Conservation (phyloP, 2,888 invertebrate species). For the Coelopa pilipes region DNA sequence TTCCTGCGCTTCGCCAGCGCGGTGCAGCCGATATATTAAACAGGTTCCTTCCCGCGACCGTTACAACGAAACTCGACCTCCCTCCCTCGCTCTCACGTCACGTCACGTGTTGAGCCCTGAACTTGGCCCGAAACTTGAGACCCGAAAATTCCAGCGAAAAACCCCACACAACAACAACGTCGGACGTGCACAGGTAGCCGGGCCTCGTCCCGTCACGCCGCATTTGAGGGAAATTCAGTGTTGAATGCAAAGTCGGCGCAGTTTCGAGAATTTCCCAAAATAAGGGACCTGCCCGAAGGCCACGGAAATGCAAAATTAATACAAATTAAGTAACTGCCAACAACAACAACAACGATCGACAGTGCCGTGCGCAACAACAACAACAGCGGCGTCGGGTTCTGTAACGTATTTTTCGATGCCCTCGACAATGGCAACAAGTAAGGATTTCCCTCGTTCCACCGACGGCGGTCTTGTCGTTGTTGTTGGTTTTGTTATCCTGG, state of each 20-base stretch:
- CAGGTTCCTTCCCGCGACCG: not conserved
- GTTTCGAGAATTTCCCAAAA: constrained; percentile 38
- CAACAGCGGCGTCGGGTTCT: not conserved
- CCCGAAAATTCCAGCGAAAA: constrained; percentile 51
- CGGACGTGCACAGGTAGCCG: constrained; percentile 27
- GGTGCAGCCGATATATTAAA: not conserved
- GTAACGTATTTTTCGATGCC: constrained; percentile 6
- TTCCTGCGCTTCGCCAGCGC: not conserved
- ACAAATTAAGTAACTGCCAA: constrained; percentile 55
- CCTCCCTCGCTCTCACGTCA: too few species aligned
- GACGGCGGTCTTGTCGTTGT: too few species aligned
- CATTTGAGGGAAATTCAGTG: constrained; percentile 38
- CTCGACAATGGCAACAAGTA: constrained; percentile 20
- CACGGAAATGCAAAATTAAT: constrained; percentile 57
- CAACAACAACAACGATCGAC: not conserved
- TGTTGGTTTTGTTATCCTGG: constrained; percentile 39
- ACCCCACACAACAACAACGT: constrained; percentile 20
- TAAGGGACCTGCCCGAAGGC: constrained; percentile 44
- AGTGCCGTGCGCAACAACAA: constrained; percentile 3
- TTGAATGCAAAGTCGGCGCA: not conserved
- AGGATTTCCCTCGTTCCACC: constrained; percentile 3
- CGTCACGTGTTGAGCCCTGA: constrained; percentile 37
- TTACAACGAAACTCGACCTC: constrained; percentile 38
- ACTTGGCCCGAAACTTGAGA: constrained; percentile 25
- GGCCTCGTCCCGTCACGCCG: constrained; percentile 47